Evolutionary conservation across 2,113 vertebrate species (phyloP).

Genomic region (Choloepus hoffmanni): DNA sequence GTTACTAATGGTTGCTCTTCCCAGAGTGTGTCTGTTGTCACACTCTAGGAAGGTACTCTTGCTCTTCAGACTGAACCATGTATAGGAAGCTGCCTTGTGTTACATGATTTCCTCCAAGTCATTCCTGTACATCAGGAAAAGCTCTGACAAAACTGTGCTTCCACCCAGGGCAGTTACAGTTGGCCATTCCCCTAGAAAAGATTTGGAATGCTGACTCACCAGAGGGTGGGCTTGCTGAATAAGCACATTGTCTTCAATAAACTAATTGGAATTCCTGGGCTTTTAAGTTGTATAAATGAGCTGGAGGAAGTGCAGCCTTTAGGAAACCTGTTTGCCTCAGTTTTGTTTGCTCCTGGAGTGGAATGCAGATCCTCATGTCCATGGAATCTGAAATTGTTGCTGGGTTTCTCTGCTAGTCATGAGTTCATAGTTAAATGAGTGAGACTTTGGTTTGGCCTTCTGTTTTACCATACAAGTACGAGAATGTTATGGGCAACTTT

Average conservation of each 20-base stretch:
- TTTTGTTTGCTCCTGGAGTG: not conserved
- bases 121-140: constrained; percentile 13
- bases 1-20: not conserved
- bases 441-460: constrained; percentile 52
- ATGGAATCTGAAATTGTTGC: constrained; percentile 43
- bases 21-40: constrained; percentile 32
- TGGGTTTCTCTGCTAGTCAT: not conserved
- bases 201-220: constrained; percentile 51
- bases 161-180: not conserved
- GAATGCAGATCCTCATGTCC: not conserved
- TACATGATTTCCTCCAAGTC: constrained; percentile 21
- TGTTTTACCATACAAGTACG: constrained; percentile 12
- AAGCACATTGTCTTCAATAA: not conserved
- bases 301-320: constrained; percentile 51
- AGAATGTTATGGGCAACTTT: constrained; percentile 7
- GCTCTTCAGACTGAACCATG: not conserved
- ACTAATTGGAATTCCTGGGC: constrained; percentile 41
- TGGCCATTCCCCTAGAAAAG: constrained; percentile 33
- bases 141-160: constrained; percentile 22
- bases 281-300: constrained; percentile 61
- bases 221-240: constrained; percentile 37
- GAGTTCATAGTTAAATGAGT: constrained; percentile 26
- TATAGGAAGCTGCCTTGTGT: constrained; percentile 8
- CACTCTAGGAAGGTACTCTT: constrained; percentile 23
- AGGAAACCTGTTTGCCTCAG: constrained; percentile 55